Conservation (phyloP, 2,888 invertebrate species). For the Euphydryas editha region DNA sequence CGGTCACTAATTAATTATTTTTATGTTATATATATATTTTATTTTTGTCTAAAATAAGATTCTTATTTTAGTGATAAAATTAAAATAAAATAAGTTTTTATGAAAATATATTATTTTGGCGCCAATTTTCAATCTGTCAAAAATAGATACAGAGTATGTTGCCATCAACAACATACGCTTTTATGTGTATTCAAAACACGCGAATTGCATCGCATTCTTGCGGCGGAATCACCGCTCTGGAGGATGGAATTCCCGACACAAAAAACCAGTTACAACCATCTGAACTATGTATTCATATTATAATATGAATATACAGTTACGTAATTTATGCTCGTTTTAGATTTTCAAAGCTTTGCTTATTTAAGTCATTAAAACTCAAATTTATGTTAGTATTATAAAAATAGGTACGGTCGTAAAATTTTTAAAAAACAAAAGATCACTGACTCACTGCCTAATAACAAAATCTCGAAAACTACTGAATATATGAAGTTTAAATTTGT, state of each 20-base stretch:
- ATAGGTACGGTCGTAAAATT: too few relatives aligned
- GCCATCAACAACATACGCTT: not conserved
- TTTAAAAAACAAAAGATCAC: too few relatives aligned
- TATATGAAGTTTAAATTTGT: too few relatives aligned
- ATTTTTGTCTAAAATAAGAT: too few relatives aligned
- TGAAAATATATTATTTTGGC: not conserved
- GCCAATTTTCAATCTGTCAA: not conserved
- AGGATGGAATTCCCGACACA: conserved; percentile 8
- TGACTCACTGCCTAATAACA: too few relatives aligned
- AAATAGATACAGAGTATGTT: not conserved
- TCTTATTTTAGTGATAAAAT: too few relatives aligned
- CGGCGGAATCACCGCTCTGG: not conserved
- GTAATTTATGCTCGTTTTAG: not conserved
- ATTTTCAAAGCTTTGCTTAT: not conserved
- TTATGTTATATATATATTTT: too few relatives aligned
- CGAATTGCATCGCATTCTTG: conserved; percentile 4
- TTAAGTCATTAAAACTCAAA: not conserved
- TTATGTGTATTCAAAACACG: not conserved
- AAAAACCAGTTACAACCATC: conserved; percentile 7
- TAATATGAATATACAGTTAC: not conserved
- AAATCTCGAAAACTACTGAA: too few relatives aligned
- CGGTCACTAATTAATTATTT: too few relatives aligned
- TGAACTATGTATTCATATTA: not conserved
- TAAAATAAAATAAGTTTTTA: too few relatives aligned
- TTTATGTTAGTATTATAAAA: not conserved